A percentile compares a stretch with the other conserved stretches of the same genome.
Evolutionary conservation across 2,888 invertebrate species (phyloP).

Genomic region (Prenolepis imparis): DNA sequence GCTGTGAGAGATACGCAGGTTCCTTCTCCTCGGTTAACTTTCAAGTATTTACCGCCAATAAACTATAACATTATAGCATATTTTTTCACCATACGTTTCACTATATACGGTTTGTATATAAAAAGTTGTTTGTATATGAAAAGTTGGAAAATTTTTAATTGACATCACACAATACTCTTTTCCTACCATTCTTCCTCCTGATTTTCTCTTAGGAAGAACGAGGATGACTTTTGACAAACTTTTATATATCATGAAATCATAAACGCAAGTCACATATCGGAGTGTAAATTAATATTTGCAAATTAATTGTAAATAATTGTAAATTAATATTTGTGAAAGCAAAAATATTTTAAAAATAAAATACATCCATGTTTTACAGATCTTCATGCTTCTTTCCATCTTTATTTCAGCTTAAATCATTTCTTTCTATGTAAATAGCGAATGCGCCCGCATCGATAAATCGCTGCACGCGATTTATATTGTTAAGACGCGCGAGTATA

Average conservation of each 20-base stretch:
- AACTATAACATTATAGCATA: conserved; percentile 9
- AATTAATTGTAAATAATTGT: neutral
- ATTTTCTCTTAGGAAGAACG: neutral
- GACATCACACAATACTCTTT: neutral
- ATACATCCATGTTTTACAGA: neutral
- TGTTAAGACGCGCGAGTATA: conserved; percentile 5
- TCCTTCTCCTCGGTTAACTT: conserved; percentile 18
- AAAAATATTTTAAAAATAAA: neutral
- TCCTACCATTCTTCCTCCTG: neutral
- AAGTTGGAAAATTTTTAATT: neutral
- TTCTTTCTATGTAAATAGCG: neutral
- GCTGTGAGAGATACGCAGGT: neutral
- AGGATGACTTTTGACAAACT: neutral
- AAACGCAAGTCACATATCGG: neutral
- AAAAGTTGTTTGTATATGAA: neutral
- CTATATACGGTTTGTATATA: neutral
- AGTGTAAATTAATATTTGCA: neutral
- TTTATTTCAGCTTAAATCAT: neutral
- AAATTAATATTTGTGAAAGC: neutral
- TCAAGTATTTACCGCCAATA: conserved; percentile 28
- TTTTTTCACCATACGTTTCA: neutral
- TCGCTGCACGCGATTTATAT: neutral
- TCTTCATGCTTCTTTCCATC: neutral
- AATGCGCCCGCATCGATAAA: neutral
- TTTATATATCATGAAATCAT: neutral